Percentiles rank a stretch among this genome's conserved stretches.
phyloP scores from a whole-genome alignment of 2,797 vertebrate genomes.

The Holocentrus rufus region DNA sequence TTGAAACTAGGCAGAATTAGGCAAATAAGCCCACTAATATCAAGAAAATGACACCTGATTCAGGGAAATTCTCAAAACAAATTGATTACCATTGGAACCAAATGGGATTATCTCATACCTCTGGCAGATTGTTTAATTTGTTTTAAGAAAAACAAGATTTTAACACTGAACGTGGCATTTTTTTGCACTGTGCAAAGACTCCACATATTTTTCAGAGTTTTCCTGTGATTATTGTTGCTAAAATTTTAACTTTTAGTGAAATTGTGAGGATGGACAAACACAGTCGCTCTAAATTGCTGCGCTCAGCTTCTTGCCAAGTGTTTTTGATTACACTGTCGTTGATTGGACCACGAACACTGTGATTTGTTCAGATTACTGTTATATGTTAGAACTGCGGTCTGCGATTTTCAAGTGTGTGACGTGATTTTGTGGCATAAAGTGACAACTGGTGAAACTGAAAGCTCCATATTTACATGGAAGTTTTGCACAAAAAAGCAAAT shows the following conservation, averaged over 20 bases:
- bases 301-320: slow-evolving; percentile 66
- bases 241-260: not conserved
- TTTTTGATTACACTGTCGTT: slow-evolving; percentile 66
- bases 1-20: too few species aligned
- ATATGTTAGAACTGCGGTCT: slow-evolving; percentile 58
- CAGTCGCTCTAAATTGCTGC: slow-evolving; percentile 49
- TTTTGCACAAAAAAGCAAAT: not conserved
- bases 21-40: too few species aligned
- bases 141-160: not conserved
- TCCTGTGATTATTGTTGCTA: slow-evolving; percentile 23
- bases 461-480: not conserved
- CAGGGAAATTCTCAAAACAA: too few species aligned
- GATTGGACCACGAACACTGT: slow-evolving; percentile 65
- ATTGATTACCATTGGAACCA: too few species aligned
- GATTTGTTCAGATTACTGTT: slow-evolving; percentile 69
- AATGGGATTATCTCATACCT: too few species aligned
- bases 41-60: too few species aligned
- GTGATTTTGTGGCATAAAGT: slow-evolving; percentile 33
- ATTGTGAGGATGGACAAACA: slow-evolving; percentile 12
- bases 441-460: slow-evolving; percentile 4
- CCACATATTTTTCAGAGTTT: not conserved
- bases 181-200: too few species aligned
- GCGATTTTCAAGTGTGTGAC: slow-evolving; percentile 49
- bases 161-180: not conserved
- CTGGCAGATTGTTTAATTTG: too few species aligned